These are phyloP conservation scores for Bovichtus diacanthus DNA, from an alignment of 2,797 vertebrate genomes.

Conservation along the genomic window DNA sequence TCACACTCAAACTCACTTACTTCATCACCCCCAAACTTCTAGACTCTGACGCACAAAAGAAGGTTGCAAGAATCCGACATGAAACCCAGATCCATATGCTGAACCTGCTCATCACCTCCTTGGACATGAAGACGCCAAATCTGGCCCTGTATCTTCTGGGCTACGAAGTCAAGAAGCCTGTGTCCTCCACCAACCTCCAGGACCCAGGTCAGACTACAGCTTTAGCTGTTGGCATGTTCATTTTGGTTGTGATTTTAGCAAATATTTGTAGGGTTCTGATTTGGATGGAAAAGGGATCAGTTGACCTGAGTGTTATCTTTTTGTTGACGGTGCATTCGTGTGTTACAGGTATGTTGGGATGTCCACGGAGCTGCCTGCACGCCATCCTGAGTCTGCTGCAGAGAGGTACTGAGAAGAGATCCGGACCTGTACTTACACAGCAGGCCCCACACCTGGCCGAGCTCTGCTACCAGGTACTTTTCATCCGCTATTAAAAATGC, in stretches of 20 bases:
- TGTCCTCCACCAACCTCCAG: slow-evolving; percentile 95
- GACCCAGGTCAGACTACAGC: slow-evolving; percentile 90
- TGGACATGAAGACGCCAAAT: slow-evolving; percentile 94
- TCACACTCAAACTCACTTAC: not conserved
- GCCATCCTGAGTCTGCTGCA: slow-evolving; percentile 96
- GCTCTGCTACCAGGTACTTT: slow-evolving; percentile 95
- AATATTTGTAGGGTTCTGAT: not conserved
- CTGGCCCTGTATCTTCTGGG: slow-evolving; percentile 95
- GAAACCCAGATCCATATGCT: slow-evolving; percentile 97
- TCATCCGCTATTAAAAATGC: not conserved
- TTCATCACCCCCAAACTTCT: slow-evolving; percentile 8
- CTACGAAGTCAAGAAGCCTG: slow-evolving; percentile 95
- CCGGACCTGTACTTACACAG: slow-evolving; percentile 89
- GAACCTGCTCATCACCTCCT: slow-evolving; percentile 95
- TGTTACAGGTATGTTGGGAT: slow-evolving; percentile 93
- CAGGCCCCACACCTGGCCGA: slow-evolving; percentile 95
- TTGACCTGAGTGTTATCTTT: not conserved
- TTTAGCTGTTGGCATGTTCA: not conserved
- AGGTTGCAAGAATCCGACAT: slow-evolving; percentile 88
- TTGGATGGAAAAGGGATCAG: not conserved
- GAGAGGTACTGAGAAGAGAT: slow-evolving; percentile 91
- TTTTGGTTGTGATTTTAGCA: not conserved
- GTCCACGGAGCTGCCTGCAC: slow-evolving; percentile 95
- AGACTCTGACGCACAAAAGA: slow-evolving; percentile 90
- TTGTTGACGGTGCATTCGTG: not conserved